phyloP scores from a whole-genome alignment of 1,140 invertebrate genomes.

The Brachionus manjavacas region DNA sequence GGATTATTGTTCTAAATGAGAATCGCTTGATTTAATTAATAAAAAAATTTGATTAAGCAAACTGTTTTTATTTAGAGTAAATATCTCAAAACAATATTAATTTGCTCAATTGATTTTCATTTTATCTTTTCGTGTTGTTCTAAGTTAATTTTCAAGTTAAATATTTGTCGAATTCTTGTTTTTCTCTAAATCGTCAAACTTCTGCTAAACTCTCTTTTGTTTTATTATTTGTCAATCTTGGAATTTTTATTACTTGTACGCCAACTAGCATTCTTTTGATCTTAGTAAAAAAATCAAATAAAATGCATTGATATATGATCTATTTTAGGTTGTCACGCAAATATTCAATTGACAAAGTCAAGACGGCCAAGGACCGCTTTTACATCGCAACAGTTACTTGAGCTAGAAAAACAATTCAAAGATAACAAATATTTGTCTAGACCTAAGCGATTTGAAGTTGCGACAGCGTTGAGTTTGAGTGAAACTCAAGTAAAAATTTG shows the following conservation, averaged over 20 bases:
- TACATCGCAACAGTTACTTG: conserved; percentile 91
- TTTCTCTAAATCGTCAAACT: neutral
- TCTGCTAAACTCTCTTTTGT: conserved; percentile 7
- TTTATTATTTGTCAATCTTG: neutral
- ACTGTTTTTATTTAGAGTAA: neutral
- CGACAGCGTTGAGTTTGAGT: conserved; percentile 90
- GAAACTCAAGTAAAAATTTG: conserved; percentile 76
- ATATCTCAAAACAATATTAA: conserved; percentile 24
- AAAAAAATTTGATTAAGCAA: neutral
- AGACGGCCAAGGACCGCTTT: conserved; percentile 91
- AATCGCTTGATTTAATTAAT: conserved; percentile 1
- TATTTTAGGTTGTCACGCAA: conserved; percentile 6
- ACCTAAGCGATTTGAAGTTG: conserved; percentile 95
- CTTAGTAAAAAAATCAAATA: neutral
- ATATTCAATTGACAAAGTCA: conserved; percentile 65
- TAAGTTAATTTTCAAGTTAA: neutral
- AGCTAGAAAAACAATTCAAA: conserved; percentile 94
- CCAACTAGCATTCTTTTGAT: conserved; percentile 22
- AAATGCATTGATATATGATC: neutral
- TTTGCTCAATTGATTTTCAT: conserved; percentile 29
- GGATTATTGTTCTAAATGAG: neutral
- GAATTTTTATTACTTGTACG: conserved; percentile 33
- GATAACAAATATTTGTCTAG: conserved; percentile 97
- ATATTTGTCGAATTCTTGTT: neutral
- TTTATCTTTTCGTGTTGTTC: neutral